Base-by-base conservation (phyloP, 1,140 invertebrate species). In the Conus betulinus region DNA sequence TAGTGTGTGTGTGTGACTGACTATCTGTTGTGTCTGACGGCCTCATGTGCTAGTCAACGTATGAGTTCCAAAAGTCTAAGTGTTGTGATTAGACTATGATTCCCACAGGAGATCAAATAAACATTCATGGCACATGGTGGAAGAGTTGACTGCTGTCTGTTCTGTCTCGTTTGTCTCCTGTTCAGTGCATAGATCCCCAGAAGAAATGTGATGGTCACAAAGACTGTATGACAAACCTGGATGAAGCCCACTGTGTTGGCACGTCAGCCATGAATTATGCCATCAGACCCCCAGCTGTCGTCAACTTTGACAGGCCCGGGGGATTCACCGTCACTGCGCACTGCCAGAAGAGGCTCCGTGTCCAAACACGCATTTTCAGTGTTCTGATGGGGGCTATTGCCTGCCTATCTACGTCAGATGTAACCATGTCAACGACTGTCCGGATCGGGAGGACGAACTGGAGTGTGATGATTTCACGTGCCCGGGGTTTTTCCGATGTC, bases 401-500 rank as follows among this genome's bases (percentile, higher is more conserved):
- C 15, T 63, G 5, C 27, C 60, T 25, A 20, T 53, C 11, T 76
- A 71, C 67, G 20, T 23, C 67, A 71, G 67, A 7, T 71, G 67
- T n/a, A 71, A 71, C 67, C 83, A 52, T 39, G 67, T 71, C 67
- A 23, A 71, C 67, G 67, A 71, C 67, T 71, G 67, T 23, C 67
- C 67, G 23, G 67, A 20, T 23, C 67, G 20, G 17, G 67, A 71
- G 67, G 67, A 71, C 67, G 67, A 71, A 20, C 13, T 7, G 67
- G 67, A n/a, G 23, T 71, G 67, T 71, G 67, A 71, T 63, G 63
- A n/a, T 57, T 71, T 17, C 67, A 20, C 17, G 67, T 71, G 67
- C 20, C 67, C 67, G 1, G 67, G 67, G 11, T 71, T 82, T n/a
- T 89, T 51, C 57, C 52, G 79, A n/a, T 87, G 85, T 51, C 39